A percentile compares a stretch with the other conserved stretches of the same genome.
phyloP scores from a whole-genome alignment of 2,888 invertebrate species.

The Troglohyphantes excavatus region DNA sequence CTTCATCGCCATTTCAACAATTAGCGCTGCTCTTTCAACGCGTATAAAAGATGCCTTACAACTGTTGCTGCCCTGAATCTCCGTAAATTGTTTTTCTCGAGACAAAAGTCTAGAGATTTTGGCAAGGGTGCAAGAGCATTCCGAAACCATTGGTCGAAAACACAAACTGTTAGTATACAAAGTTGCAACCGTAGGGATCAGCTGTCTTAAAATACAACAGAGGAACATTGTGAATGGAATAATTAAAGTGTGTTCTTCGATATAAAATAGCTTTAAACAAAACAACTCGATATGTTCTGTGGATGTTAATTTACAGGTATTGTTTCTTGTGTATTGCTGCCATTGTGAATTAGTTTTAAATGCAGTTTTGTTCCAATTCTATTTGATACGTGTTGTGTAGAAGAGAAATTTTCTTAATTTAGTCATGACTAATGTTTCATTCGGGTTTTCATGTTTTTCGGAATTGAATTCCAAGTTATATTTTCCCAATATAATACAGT shows the following conservation, averaged over 20 bases:
- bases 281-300: neutral
- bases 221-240: neutral
- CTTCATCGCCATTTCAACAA: no score
- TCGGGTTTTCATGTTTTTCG: no score
- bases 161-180: neutral
- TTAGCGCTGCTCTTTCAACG: no score
- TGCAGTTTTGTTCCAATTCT: no score
- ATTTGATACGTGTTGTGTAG: no score
- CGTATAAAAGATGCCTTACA: neutral
- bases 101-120: neutral
- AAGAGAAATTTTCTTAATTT: no score
- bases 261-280: no score
- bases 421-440: no score
- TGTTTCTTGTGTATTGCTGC: neutral
- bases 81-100: neutral
- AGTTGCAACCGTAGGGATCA: neutral
- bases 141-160: neutral
- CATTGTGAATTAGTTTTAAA: no score
- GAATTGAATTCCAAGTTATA: no score
- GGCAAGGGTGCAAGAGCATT: neutral
- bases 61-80: neutral
- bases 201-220: neutral
- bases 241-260: neutral
- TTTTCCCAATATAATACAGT: no score
- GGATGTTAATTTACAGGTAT: neutral